A percentile compares a stretch with the other conserved stretches of the same genome.
These are phyloP conservation scores for Brachylomia viminalis DNA, from an alignment of 2,888 invertebrate species.

Conservation along the genomic window DNA sequence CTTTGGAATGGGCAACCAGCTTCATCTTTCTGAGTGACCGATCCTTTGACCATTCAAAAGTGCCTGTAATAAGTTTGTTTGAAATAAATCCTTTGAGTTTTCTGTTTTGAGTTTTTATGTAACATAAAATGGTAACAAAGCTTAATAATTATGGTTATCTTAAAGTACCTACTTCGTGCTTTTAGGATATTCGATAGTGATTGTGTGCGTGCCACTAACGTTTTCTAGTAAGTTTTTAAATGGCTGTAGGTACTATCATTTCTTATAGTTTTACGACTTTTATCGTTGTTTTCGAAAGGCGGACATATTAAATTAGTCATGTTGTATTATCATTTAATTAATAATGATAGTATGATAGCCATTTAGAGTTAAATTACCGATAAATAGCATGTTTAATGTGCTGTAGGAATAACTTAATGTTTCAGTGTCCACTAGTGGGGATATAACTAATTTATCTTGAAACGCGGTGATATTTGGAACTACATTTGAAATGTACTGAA, in stretches of 20 bases:
- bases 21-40: too few species aligned
- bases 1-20: too few species aligned
- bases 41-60: too few species aligned
- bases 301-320: slow-evolving; percentile 41
- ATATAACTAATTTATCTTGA: not conserved
- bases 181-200: not conserved
- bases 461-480: not conserved
- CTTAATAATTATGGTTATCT: too few species aligned
- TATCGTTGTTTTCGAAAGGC: slow-evolving; percentile 29
- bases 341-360: slow-evolving; percentile 37
- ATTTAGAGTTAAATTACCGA: slow-evolving; percentile 54
- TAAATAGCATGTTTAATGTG: slow-evolving; percentile 54
- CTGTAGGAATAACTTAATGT: slow-evolving; percentile 33
- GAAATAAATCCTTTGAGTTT: too few species aligned
- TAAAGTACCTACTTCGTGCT: not conserved
- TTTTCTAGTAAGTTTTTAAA: slow-evolving; percentile 8
- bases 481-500: not conserved
- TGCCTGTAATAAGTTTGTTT: too few species aligned
- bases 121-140: not conserved
- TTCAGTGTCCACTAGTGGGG: not conserved
- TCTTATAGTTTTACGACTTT: slow-evolving; percentile 16
- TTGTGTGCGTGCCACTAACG: slow-evolving; percentile 1
- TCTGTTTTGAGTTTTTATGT: too few species aligned
- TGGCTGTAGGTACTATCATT: not conserved
- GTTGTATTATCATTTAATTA: slow-evolving; percentile 49